Base-by-base conservation (phyloP, 2,888 invertebrate genomes). In the Agrilus biguttatus region DNA sequence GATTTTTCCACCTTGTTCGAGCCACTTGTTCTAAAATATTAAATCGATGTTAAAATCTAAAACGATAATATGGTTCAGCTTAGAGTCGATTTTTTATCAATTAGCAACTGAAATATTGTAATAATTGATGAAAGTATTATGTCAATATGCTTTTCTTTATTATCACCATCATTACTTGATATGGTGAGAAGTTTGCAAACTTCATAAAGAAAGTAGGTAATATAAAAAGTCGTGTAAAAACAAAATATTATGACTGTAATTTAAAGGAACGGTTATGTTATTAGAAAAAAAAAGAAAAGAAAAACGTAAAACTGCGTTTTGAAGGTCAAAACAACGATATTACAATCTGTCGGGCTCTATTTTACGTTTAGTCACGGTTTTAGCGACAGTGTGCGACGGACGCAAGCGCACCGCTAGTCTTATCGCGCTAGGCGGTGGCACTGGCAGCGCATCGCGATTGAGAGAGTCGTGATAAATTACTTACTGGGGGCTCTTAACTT, bases 1-100 rank as follows among this genome's bases (percentile, higher is more conserved):
- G 58, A 53, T 54, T 54, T 37, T 53, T 55, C 55, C 64, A 67
- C 62, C 67, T 65, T 60, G 67, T 65, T 62, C 67, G 63, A 61
- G 66, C 61, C 57, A 59, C 61, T 59, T 67, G 67, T 64, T 67
- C 54, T 54, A 50, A 34, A 50, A 51, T n/a, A 37, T 36, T 19
- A 45, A 33, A 44, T 33, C 13, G 19, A 36, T 7, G 21, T 40
- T 47, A 47, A 21, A 14, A 13, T 13, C 8, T 35, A 34, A 34
- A 3, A 34, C 5, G 14, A 8, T 34, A 34, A 8, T 13, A 3
- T 8, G 7, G 35, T 8, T 8, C 35, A 14, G 6, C 14, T n/a
- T n/a, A n/a, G n/a, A n/a, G n/a, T n/a, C 3, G 35, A 14, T 34
- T 34, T 8, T 34, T 34, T 34, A 34, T 13, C 6, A 13, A 34